A percentile compares a stretch with the other conserved stretches of the same genome.
Evolutionary conservation across 2,113 vertebrate species (phyloP).

Genomic region (Pluvianellus socialis): DNA sequence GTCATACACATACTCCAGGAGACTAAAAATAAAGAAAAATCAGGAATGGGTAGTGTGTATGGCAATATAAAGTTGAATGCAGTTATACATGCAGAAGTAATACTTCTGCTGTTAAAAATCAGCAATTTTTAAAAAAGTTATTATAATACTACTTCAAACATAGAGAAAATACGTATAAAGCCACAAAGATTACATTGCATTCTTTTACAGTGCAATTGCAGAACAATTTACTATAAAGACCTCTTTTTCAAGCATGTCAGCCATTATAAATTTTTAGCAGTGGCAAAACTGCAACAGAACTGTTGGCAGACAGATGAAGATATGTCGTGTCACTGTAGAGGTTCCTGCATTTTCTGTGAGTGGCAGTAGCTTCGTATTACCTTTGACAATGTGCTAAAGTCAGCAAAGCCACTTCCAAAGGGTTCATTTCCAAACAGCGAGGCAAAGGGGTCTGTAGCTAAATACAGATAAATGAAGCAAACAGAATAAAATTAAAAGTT

Average conservation of each 20-base stretch:
- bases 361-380: conserved; percentile 71
- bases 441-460: conserved; percentile 88
- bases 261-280: neutral
- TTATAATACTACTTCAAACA: neutral
- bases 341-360: conserved; percentile 7
- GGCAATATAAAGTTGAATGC: neutral
- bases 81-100: neutral
- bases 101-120: neutral
- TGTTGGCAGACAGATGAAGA: neutral
- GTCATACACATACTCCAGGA: neutral
- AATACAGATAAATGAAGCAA: conserved; percentile 16
- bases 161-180: neutral
- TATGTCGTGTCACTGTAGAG: neutral
- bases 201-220: neutral
- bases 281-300: neutral
- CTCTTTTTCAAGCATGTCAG: neutral
- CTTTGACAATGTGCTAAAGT: conserved; percentile 91
- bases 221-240: neutral
- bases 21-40: neutral
- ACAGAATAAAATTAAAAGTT: neutral
- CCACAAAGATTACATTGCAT: neutral
- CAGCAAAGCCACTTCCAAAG: conserved; percentile 91
- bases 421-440: conserved; percentile 93
- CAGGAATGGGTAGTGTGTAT: neutral
- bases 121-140: neutral